Base-by-base conservation (phyloP, 2,113 vertebrate species). In the Nannobrachium achirus region DNA sequence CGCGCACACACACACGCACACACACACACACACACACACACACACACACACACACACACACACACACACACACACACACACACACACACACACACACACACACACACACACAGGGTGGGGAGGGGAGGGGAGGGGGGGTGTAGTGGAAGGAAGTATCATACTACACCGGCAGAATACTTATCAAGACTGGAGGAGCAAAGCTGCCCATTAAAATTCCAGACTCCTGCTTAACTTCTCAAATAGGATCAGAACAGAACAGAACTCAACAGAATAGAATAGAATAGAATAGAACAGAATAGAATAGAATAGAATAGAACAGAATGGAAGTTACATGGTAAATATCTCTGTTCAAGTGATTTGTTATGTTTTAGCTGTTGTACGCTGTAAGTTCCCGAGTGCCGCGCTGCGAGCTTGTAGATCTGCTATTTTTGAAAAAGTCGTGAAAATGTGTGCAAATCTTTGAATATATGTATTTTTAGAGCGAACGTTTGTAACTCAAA, bases 121-220 rank as follows among this genome's bases (percentile, higher is more conserved):
- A 89, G 82, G 89, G 87, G 88, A 89, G 65, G 84, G 25, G 25
- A 5, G 25, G 25, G 78, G 78, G 80, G 85, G 76, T 82, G 82
- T 33, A 33, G 25, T 33, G 25, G 79, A 89, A 83, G 89, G 87
- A 89, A 90, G 89, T 89, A 90, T 90, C 86, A 87, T 85, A 89
- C 85, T 90, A 90, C 89, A 89, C 81, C 63, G 77, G 75, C 81
- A 75, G 89, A 90, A 90, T 89, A 89, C 86, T 90, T 89, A 90
- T 88, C 84, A 87, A 83, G 86, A 83, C 78, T 67, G 76, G 80
- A 33, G 81, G 73, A 83, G 86, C 83, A 87, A 87, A 88, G 83
- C 87, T 86, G 77, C 71, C 86, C 80, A 88, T 88, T 89, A 87
- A 84, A 84, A 89, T 89, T 90, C 83, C 77, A 81, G 77, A 80